Evolutionary conservation across 2,797 vertebrate species (phyloP), one percentile per base, ranked within the genome.

Genomic region (Xenopus petersii): DNA sequence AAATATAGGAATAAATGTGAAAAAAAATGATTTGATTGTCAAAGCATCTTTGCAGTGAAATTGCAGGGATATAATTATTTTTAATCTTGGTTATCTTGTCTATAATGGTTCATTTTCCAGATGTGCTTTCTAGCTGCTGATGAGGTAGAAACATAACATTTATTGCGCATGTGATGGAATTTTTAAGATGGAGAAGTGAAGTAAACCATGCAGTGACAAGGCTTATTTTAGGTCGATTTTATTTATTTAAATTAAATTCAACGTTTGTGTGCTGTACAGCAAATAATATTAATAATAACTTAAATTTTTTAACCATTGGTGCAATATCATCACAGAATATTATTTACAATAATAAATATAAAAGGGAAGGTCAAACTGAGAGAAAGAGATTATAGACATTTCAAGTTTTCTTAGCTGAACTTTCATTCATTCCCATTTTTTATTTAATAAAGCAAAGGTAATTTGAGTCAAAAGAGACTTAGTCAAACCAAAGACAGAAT

Each of bases 321-420:
- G 91, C 87, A 86, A 86, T 86, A 82, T 93, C 92, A 91, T 92
- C 85, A 93, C 91, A 92, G 71, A 68, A 54, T 73, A 75, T 67
- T 92, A 93, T 93, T 77, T 92, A 93, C 92, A 94, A 75, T 81
- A 86, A 89, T 90, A 91, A 89, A 91, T 93, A 94, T 91, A 93
- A 92, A 74, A 93, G 85, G 87, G 86, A 70, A 86, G 77, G 86
- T 86, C 82, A 70, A 86, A 84, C 81, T 82, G 79, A 84, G 26
- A 88, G 89, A 89, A 89, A 87, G 83, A 12, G 49, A 51, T 84
- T 85, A 84, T 82, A 76, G 71, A 75, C 82, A 83, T 88, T 87
- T 91, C 88, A 62, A 79, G 83, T 87, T 84, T 83, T 62, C 17
- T 82, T 81, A 66, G 85, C 75, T 54, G 70, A 55, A 61, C 60